Base-by-base conservation (phyloP, 1,140 invertebrate genomes). In the Brachionus paranguensis region DNA sequence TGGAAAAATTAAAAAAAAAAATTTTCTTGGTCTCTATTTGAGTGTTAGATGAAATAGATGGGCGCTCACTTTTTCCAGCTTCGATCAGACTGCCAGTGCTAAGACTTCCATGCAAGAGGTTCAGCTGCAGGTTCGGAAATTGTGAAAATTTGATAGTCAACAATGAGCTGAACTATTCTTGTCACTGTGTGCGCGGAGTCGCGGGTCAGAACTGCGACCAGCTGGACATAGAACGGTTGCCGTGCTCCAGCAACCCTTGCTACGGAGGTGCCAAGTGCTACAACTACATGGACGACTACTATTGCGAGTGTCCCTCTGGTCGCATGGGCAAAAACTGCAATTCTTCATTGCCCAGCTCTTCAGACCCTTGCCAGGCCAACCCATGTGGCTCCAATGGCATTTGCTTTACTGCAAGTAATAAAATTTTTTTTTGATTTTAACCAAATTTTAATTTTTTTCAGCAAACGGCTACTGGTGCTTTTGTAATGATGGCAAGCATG, bases 291-390 rank as follows among this genome's bases (percentile, higher is more conserved):
- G 65, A 84, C 33, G 81, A 84, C 37, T 84, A 84, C 41, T 72
- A 72, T 11, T 84, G 81, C 33, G 81, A 70, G 27, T 84, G 81
- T 72, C 81, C 81, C 6, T 10, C 2, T n/a, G 81, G 81, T 3
- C 81, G 81, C 10, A 84, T 37, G 27, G 81, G 81, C 8, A 84
- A 84, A 84, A 74, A 84, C 47, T 84, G 81, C 50, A 81, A 81
- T 47, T 64, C 78, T n/a, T 81, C 78, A 17, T 60, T 53, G 24
- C n/a, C 53, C 4, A 68, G 37, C 43, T 53, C 78, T 17, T 12
- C 33, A 12, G 78, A 81, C 10, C 78, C 78, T 27, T 81, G 78
- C 27, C 17, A 45, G 8, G 20, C 50, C 11, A 81, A 81, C 10
- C 78, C 78, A 17, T 81, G 78, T 29, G 78, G 78, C 5, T 33